Conservation (phyloP, 2,113 vertebrate species). For the Cynoglossus semilaevis region DNA sequence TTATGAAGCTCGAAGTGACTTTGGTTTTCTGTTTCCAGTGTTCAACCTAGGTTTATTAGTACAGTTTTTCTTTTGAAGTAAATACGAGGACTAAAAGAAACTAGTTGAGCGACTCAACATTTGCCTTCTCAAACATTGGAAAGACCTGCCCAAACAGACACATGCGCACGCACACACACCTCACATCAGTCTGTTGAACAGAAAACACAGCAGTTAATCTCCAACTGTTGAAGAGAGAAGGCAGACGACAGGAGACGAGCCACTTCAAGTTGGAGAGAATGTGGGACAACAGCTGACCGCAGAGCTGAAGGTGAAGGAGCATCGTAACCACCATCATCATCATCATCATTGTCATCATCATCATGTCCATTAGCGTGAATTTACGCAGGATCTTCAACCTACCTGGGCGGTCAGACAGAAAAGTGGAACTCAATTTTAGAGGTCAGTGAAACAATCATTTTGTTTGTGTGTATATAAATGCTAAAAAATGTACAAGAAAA, state of each 20-base stretch:
- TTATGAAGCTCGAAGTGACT: not conserved
- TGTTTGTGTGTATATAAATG: too few relatives aligned
- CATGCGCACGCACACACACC: constrained; percentile 15
- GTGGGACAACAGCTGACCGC: not conserved
- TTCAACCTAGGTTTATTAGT: not conserved
- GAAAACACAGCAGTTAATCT: constrained; percentile 21
- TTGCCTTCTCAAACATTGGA: constrained; percentile 62
- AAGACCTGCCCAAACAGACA: constrained; percentile 51
- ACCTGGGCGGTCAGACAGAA: constrained; percentile 81
- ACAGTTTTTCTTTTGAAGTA: not conserved
- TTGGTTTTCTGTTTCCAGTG: not conserved
- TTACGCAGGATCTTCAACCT: constrained; percentile 81
- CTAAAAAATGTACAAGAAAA: too few relatives aligned
- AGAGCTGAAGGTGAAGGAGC: not conserved
- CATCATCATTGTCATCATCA: too few relatives aligned
- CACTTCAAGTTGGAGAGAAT: not conserved
- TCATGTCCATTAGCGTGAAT: constrained; percentile 83
- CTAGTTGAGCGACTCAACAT: constrained; percentile 56
- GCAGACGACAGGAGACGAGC: not conserved
- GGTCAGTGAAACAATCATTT: constrained; percentile 72
- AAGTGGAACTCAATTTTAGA: constrained; percentile 84
- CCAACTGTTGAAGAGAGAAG: not conserved
- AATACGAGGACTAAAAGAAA: constrained; percentile 23
- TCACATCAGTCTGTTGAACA: constrained; percentile 5
- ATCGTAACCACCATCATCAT: constrained; percentile 83